Conservation (phyloP, 2,888 invertebrate genomes). For the Eurytoma californica region DNA sequence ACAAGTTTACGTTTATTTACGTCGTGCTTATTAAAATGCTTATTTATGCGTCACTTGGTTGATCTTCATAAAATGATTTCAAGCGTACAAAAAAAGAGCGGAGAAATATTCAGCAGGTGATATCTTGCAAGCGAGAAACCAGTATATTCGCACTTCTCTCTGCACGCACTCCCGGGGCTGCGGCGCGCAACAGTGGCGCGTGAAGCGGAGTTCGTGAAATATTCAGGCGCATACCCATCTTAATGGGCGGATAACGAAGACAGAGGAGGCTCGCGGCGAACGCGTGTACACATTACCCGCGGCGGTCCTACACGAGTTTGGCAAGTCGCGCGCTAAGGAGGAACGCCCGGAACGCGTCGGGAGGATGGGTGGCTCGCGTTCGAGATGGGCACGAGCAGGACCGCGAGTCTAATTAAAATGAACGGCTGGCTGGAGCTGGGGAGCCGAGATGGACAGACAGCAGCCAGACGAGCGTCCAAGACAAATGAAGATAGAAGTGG, state of each 20-base stretch:
- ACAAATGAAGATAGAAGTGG: slow-evolving; percentile 50
- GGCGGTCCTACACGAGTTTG: slow-evolving; percentile 53
- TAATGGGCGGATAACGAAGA: slow-evolving; percentile 67
- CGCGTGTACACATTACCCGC: slow-evolving; percentile 46
- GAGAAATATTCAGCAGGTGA: too few species aligned
- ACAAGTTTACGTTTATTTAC: too few species aligned
- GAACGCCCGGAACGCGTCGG: slow-evolving; percentile 14
- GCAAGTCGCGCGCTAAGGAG: slow-evolving; percentile 47
- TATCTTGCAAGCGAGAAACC: slow-evolving; percentile 37
- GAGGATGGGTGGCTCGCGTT: slow-evolving; percentile 4
- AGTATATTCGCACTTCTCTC: neutral
- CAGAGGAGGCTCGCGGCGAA: slow-evolving; percentile 59
- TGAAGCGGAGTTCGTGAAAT: slow-evolving; percentile 56
- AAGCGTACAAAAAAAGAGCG: too few species aligned
- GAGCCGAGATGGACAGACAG: slow-evolving; percentile 31
- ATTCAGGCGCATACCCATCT: slow-evolving; percentile 60
- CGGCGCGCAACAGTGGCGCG: slow-evolving; percentile 10
- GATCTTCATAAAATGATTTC: too few species aligned
- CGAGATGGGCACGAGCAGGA: neutral
- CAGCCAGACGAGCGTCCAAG: slow-evolving; percentile 22
- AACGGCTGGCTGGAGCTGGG: slow-evolving; percentile 43
- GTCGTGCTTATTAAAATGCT: too few species aligned
- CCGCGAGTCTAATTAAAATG: slow-evolving; percentile 48
- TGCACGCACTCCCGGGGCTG: neutral
- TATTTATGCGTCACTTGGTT: too few species aligned